Evolutionary conservation across 2,888 invertebrate species (phyloP), one percentile per base, ranked within the genome.

Genomic region (Xylocampa areola): DNA sequence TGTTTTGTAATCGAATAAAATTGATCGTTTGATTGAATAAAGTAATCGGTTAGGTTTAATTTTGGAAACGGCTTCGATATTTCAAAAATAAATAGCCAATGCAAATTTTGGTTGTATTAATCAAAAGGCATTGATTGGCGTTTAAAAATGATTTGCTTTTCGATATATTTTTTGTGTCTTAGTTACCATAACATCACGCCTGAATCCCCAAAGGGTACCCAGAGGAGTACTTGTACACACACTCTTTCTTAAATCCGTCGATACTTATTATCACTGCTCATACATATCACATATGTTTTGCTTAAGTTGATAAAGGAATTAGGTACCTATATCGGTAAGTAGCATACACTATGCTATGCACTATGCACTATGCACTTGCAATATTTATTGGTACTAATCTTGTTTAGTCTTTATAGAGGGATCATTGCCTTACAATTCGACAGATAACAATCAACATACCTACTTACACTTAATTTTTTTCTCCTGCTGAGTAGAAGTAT

Each of bases 1-100:
- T 57, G 41, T 33, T 45, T 54, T 25, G 30, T 41, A 58, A 58
- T 67, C 40, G 17, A 67, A 51, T 58, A 7, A 58, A 54, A 50
- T 39, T 44, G 50, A 48, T 6, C 44, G 29, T 47, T 61, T 50
- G 16, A 66, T 43, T 60, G 44, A 53, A 44, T 64, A 6, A 23
- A 44, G 6, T 40, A 6, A 58, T 44, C 53, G 44, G 48, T 30
- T 23, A 19, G 11, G 11, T 45, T 35, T 45, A 35, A 51, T 59
- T 49, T 35, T 23, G 2, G 17, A 30, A 50, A 44, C 40, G 10
- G n/a, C 11, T 53, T 59, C 21, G 8, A 17, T 14, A 44, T 64
- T 59, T 39, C 21, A 44, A 57, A 45, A 16, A 8, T 30, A 40
- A 52, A 59, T 13, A 37, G 25, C 25, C 36, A 14, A 36, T 50